Evolutionary conservation across 2,888 invertebrate species (phyloP).

Genomic region (Tenthredo distinguenda): DNA sequence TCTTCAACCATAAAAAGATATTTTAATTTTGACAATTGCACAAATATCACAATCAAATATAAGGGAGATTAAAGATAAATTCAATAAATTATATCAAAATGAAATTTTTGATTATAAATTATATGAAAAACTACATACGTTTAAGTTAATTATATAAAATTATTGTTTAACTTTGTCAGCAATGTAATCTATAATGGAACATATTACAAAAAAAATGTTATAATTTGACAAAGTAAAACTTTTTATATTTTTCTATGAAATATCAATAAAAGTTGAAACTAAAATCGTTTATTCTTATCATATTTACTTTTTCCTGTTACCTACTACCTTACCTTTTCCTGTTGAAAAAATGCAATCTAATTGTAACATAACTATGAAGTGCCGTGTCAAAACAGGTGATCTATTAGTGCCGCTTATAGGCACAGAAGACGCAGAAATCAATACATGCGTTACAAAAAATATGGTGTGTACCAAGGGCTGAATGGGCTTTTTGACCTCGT

Average conservation of each 20-base stretch:
- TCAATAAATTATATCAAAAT: slow-evolving; percentile 10
- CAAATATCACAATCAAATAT: slow-evolving; percentile 11
- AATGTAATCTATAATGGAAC: background rate
- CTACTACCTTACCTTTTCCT: slow-evolving; percentile 13
- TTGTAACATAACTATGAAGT: background rate
- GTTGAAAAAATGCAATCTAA: slow-evolving; percentile 4
- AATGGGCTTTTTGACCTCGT: slow-evolving; percentile 8
- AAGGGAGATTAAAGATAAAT: background rate
- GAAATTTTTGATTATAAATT: background rate
- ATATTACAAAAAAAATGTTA: background rate
- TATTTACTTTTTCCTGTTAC: background rate
- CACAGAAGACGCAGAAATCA: background rate
- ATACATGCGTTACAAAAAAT: background rate
- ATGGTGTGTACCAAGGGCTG: background rate
- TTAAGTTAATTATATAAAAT: background rate
- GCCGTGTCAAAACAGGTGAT: background rate
- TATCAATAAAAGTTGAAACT: too few relatives aligned
- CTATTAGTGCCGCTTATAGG: background rate
- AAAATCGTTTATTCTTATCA: background rate
- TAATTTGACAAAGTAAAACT: too few relatives aligned
- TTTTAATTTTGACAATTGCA: slow-evolving; percentile 21
- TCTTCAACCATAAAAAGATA: background rate
- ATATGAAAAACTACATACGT: background rate
- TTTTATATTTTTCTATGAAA: too few relatives aligned
- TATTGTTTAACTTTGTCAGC: background rate